phyloP scores from a whole-genome alignment of 2,113 vertebrate species.

The Capreolus pygargus region DNA sequence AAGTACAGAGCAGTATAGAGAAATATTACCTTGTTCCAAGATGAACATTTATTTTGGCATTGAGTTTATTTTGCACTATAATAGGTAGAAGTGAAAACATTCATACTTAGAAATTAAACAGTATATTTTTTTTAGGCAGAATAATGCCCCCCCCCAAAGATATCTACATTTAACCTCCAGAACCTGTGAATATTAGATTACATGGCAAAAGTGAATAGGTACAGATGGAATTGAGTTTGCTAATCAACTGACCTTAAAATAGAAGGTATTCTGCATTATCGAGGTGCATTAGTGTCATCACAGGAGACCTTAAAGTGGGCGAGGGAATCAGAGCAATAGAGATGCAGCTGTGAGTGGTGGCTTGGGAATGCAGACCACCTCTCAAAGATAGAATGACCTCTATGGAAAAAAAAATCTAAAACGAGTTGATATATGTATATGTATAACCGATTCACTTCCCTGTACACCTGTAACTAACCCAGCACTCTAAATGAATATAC shows the following conservation, averaged over 20 bases:
- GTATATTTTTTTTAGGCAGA: background rate
- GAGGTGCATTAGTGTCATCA: background rate
- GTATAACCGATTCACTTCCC: rapidly evolving
- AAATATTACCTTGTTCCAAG: background rate
- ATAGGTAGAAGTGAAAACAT: background rate
- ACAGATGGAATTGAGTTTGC: background rate
- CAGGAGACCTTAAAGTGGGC: background rate
- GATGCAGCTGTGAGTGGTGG: background rate
- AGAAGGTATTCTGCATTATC: background rate
- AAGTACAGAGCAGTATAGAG: background rate
- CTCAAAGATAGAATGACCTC: background rate
- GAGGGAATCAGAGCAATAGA: background rate
- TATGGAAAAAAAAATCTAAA: background rate
- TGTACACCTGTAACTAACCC: background rate
- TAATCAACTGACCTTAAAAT: background rate
- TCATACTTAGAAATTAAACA: background rate
- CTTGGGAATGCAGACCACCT: background rate
- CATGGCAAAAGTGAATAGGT: background rate
- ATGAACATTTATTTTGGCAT: background rate
- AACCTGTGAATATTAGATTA: background rate
- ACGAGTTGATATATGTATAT: background rate
- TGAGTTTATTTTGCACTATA: background rate
- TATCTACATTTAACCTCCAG: background rate
- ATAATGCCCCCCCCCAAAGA: background rate
- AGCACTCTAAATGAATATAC: background rate